These are phyloP conservation scores for Crocodylus rhombifer DNA, from an alignment of 2,797 vertebrate genomes.

Conservation along the genomic window DNA sequence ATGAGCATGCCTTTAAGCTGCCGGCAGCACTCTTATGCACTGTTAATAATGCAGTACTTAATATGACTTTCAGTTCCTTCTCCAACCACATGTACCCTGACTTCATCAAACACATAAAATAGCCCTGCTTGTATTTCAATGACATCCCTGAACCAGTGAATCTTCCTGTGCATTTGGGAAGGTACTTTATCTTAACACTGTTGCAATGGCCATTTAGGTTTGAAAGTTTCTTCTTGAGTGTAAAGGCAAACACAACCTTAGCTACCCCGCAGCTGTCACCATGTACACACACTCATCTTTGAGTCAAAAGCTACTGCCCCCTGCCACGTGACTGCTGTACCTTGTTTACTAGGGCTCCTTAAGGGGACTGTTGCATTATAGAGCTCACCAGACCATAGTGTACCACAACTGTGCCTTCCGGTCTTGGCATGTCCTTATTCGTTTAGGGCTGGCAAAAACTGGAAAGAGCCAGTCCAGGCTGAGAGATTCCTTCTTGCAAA, in stretches of 20 bases:
- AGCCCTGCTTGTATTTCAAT: neutral
- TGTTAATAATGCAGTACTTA: neutral
- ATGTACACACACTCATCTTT: neutral
- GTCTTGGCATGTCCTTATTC: neutral
- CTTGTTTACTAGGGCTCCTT: neutral
- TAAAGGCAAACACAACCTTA: neutral
- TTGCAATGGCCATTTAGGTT: neutral
- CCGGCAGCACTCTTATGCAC: neutral
- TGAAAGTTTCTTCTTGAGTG: slow-evolving; percentile 9
- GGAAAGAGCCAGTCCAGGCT: neutral
- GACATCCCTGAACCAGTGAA: neutral
- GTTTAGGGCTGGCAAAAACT: neutral
- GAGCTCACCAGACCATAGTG: neutral
- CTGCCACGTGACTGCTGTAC: neutral
- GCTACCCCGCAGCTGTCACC: neutral
- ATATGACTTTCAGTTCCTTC: neutral
- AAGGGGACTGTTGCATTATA: neutral
- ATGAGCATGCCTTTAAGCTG: neutral
- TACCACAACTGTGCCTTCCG: neutral
- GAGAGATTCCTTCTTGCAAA: neutral
- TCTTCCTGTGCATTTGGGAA: neutral
- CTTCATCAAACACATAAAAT: neutral
- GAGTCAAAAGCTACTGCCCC: neutral
- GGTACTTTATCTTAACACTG: neutral
- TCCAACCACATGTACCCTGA: neutral